Conservation (phyloP, 2,888 invertebrate genomes). For the Ormyrus rosae region DNA sequence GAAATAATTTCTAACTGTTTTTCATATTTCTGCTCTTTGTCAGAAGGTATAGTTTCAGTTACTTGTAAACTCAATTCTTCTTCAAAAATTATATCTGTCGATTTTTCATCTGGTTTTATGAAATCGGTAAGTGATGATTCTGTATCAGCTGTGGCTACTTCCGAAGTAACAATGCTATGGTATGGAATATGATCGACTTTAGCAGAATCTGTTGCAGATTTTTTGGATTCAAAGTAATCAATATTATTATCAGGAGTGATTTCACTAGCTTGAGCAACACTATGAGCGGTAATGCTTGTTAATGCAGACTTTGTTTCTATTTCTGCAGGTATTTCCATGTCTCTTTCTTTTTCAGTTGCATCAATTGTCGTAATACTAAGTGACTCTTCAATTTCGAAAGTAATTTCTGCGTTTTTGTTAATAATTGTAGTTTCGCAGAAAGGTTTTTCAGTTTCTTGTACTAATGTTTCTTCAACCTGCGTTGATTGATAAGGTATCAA, state of each 20-base stretch:
- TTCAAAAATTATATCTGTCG: constrained; percentile 68
- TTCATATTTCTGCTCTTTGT: constrained; percentile 73
- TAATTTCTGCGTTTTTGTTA: constrained; percentile 77
- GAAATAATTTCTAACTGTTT: constrained; percentile 62
- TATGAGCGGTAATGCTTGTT: constrained; percentile 71
- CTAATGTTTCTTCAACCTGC: constrained; percentile 68
- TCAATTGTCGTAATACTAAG: constrained; percentile 67
- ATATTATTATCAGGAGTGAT: constrained; percentile 67
- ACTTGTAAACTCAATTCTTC: constrained; percentile 78
- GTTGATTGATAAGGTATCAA: constrained; percentile 65
- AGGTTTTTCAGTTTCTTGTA: constrained; percentile 69
- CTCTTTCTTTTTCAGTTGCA: constrained; percentile 66
- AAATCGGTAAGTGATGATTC: constrained; percentile 69
- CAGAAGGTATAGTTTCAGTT: constrained; percentile 77
- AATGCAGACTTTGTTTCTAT: constrained; percentile 72
- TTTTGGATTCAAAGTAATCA: constrained; percentile 69
- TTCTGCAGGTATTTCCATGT: constrained; percentile 63
- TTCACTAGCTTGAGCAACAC: constrained; percentile 72
- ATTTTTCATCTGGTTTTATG: constrained; percentile 70
- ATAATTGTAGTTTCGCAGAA: constrained; percentile 76
- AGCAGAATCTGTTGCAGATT: constrained; percentile 77
- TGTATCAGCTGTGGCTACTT: constrained; percentile 69
- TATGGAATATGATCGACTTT: constrained; percentile 78
- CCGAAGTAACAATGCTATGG: constrained; percentile 76
- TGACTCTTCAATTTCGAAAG: constrained; percentile 68